Percentiles rank a stretch among this genome's conserved stretches.
phyloP scores from a whole-genome alignment of 1,140 invertebrate species.

The Piezodorus guildinii region DNA sequence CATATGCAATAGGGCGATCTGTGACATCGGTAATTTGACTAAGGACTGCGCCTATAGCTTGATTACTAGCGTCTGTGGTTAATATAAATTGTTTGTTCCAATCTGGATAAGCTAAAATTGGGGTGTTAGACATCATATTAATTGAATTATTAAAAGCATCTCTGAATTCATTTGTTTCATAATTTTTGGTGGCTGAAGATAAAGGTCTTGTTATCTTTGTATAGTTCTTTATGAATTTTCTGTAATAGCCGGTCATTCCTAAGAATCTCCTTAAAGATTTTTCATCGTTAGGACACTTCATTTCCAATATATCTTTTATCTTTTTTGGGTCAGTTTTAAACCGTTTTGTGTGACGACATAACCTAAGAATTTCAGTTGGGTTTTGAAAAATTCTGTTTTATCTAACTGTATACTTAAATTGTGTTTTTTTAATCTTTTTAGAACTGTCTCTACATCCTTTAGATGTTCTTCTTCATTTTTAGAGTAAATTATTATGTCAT shows the following conservation, averaged over 20 bases:
- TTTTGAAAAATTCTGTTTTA: too few species aligned
- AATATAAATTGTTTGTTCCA: slow-evolving; percentile 31
- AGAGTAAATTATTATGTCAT: background rate
- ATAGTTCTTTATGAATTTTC: slow-evolving; percentile 32
- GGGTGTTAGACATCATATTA: too few species aligned
- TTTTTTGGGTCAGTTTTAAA: too few species aligned
- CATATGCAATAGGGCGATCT: slow-evolving; percentile 31
- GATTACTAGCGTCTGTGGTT: slow-evolving; percentile 31
- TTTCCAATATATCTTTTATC: too few species aligned
- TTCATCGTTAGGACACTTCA: too few species aligned
- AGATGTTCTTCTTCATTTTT: background rate
- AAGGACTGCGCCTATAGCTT: slow-evolving; percentile 30
- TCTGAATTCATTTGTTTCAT: too few species aligned
- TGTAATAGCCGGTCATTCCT: slow-evolving; percentile 33
- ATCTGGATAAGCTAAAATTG: slow-evolving; percentile 33
- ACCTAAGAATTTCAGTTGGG: too few species aligned
- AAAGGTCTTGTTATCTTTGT: slow-evolving; percentile 30
- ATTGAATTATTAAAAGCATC: too few species aligned
- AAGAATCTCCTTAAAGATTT: too few species aligned
- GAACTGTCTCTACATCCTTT: background rate
- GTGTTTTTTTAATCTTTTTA: background rate
- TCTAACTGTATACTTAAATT: slow-evolving; percentile 18
- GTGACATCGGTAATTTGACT: slow-evolving; percentile 29
- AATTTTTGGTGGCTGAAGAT: too few species aligned
- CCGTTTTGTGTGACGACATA: too few species aligned